These are phyloP conservation scores for Sipha maydis DNA, from an alignment of 2,888 invertebrate species.

Conservation along the genomic window DNA sequence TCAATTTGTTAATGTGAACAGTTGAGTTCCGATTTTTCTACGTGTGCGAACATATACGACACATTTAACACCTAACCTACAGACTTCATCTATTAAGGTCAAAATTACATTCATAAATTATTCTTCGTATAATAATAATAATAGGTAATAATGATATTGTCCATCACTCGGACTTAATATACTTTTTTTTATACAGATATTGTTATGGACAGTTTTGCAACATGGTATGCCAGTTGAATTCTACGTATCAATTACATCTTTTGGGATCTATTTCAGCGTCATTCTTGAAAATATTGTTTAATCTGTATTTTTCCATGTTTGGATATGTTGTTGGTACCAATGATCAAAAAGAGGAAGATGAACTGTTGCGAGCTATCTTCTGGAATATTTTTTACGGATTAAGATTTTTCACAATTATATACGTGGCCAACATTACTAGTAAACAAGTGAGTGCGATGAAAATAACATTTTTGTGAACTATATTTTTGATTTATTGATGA, in stretches of 20 bases:
- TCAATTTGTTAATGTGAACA: too few species aligned
- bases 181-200: constrained; percentile 47
- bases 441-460: constrained; percentile 60
- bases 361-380: constrained; percentile 60
- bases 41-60: too few species aligned
- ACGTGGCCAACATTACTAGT: constrained; percentile 62
- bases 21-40: too few species aligned
- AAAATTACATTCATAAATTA: neutral
- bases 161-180: neutral
- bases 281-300: constrained; percentile 63
- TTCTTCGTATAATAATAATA: too few species aligned
- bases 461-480: too few species aligned
- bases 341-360: constrained; percentile 53
- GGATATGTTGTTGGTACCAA: constrained; percentile 63
- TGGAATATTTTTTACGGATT: constrained; percentile 63
- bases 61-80: too few species aligned
- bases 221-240: constrained; percentile 62
- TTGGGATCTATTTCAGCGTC: constrained; percentile 62
- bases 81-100: too few species aligned
- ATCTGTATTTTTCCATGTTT: constrained; percentile 64
- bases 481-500: too few species aligned
- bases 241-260: constrained; percentile 63
- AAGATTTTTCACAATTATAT: constrained; percentile 62
- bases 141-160: too few species aligned
- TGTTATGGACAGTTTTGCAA: constrained; percentile 63